phyloP scores from a whole-genome alignment of 2,888 invertebrate species.

The Atrina japonica region DNA sequence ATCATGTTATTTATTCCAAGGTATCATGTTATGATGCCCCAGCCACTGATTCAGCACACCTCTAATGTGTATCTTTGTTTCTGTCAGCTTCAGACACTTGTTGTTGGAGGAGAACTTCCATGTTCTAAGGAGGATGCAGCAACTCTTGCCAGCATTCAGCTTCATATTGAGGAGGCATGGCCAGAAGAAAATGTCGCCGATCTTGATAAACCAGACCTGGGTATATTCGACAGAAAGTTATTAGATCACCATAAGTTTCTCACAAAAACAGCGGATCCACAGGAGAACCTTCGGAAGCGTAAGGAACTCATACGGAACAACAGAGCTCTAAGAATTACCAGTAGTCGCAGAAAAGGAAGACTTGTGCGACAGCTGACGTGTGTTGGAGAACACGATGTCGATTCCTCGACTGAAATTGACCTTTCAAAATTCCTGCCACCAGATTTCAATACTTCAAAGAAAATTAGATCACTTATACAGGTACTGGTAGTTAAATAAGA shows the following conservation, averaged over 20 bases:
- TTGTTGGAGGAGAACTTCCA: constrained; percentile 83
- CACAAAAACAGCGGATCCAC: constrained; percentile 58
- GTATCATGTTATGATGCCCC: too few relatives aligned
- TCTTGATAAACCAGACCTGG: constrained; percentile 36
- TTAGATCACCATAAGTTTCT: constrained; percentile 45
- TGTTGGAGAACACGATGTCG: constrained; percentile 73
- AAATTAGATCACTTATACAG: constrained; percentile 84
- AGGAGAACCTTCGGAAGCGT: constrained; percentile 70
- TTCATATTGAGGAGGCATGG: constrained; percentile 83
- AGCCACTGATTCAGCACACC: too few relatives aligned
- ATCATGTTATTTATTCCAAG: too few relatives aligned
- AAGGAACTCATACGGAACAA: constrained; percentile 73
- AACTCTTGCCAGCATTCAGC: constrained; percentile 84
- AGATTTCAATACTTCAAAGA: constrained; percentile 83
- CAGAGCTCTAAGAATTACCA: constrained; percentile 68
- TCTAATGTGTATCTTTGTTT: too few relatives aligned
- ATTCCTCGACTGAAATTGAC: constrained; percentile 60
- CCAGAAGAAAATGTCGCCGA: constrained; percentile 68
- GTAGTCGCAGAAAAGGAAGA: constrained; percentile 70
- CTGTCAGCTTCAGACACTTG: constrained; percentile 34
- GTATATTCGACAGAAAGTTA: constrained; percentile 54
- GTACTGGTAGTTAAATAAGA: too few relatives aligned
- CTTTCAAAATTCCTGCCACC: constrained; percentile 84
- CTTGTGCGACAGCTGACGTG: constrained; percentile 74
- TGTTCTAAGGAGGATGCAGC: constrained; percentile 86